Percentiles rank a stretch among this genome's conserved stretches.
Evolutionary conservation across 1,140 invertebrate species (phyloP).

Genomic region (Drosophila littoralis): DNA sequence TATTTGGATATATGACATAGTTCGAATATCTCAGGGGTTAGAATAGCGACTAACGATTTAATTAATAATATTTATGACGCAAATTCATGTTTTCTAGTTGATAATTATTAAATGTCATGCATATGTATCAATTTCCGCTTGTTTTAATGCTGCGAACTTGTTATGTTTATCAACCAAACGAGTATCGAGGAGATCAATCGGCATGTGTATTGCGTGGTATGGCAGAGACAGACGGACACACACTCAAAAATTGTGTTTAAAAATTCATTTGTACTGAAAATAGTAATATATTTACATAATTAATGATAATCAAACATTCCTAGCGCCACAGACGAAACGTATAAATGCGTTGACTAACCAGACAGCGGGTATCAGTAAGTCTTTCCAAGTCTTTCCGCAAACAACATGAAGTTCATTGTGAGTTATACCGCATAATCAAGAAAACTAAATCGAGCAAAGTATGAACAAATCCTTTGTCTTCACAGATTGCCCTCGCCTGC

Average conservation of each 20-base stretch:
- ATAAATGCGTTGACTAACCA: conserved; percentile 52
- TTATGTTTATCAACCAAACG: conserved; percentile 38
- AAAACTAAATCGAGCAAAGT: neutral
- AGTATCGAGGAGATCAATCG: conserved; percentile 13
- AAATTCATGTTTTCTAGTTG: conserved; percentile 5
- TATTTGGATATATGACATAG: too few species aligned
- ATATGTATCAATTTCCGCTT: conserved; percentile 39
- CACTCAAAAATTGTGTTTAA: conserved; percentile 7
- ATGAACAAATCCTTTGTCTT: neutral
- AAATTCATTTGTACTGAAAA: conserved; percentile 37
- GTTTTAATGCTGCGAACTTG: conserved; percentile 30
- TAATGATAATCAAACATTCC: conserved; percentile 48
- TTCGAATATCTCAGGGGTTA: too few species aligned
- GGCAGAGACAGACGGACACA: too few species aligned
- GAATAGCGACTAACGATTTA: neutral
- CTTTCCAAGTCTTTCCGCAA: conserved; percentile 61
- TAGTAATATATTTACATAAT: conserved; percentile 56
- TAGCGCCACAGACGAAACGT: conserved; percentile 28
- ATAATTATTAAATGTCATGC: conserved; percentile 10
- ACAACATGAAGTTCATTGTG: conserved; percentile 79
- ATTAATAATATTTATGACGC: conserved; percentile 28
- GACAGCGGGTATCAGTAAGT: conserved; percentile 58
- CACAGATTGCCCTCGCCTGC: conserved; percentile 67
- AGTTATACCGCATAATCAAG: conserved; percentile 36
- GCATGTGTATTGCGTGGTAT: too few species aligned